These are phyloP conservation scores for Platycnemis pennipes DNA, from an alignment of 2,888 invertebrate genomes.

Conservation along the genomic window DNA sequence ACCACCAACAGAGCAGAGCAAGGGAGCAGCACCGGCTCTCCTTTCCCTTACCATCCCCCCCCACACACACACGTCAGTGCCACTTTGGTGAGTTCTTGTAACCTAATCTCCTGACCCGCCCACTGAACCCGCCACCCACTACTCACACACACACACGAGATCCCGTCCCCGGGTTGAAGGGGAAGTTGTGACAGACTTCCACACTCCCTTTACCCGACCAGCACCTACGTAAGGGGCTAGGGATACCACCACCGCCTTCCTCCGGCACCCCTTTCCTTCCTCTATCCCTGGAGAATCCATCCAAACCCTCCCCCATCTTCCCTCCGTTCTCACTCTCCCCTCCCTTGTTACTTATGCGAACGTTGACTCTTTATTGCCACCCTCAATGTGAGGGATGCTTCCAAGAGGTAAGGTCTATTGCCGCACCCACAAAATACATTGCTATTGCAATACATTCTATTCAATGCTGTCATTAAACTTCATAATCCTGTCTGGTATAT, in stretches of 20 bases:
- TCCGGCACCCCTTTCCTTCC: too few relatives aligned
- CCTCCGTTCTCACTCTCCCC: neutral
- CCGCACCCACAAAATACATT: too few relatives aligned
- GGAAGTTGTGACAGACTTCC: neutral
- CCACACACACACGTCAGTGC: conserved; percentile 24
- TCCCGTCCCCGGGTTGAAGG: neutral
- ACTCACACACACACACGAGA: neutral
- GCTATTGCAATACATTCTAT: too few relatives aligned
- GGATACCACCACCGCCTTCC: neutral
- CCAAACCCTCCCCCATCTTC: too few relatives aligned
- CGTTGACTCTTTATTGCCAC: neutral
- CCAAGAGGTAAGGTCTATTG: too few relatives aligned
- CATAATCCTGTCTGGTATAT: too few relatives aligned
- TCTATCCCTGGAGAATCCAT: too few relatives aligned
- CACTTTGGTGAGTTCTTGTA: conserved; percentile 53
- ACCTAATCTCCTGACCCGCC: conserved; percentile 39
- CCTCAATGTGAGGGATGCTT: neutral
- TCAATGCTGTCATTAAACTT: too few relatives aligned
- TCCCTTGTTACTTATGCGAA: neutral
- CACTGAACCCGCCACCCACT: neutral
- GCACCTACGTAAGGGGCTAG: neutral
- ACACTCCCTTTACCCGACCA: neutral
- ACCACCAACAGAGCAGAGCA: conserved; percentile 44
- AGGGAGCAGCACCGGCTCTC: neutral
- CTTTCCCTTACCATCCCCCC: neutral